These are phyloP conservation scores for Thunnus maccoyii DNA, from an alignment of 2,113 vertebrate species.

Conservation along the genomic window DNA sequence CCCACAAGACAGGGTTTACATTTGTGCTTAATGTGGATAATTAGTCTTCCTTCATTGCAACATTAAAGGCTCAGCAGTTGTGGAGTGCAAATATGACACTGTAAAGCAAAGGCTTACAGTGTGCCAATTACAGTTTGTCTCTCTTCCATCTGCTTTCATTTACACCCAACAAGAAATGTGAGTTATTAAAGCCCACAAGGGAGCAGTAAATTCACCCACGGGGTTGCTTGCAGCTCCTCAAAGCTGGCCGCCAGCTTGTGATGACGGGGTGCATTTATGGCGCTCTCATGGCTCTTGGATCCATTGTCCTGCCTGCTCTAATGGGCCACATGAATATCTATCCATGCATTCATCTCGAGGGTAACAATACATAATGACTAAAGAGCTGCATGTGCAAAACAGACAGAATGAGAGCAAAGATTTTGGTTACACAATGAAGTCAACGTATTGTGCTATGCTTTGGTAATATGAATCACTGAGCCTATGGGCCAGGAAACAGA, in stretches of 20 bases:
- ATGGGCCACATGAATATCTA: constrained; percentile 35
- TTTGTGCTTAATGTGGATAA: constrained; percentile 41
- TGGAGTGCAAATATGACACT: constrained; percentile 38
- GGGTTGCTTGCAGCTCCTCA: constrained; percentile 55
- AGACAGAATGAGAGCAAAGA: constrained; percentile 72
- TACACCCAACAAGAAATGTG: constrained; percentile 61
- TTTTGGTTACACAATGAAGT: constrained; percentile 60
- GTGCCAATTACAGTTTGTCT: constrained; percentile 58
- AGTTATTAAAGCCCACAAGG: constrained; percentile 60
- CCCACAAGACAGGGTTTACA: constrained; percentile 30
- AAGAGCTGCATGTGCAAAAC: constrained; percentile 53
- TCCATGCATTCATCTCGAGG: constrained; percentile 44
- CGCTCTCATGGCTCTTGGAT: constrained; percentile 28
- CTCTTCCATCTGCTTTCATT: constrained; percentile 71
- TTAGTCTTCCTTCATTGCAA: constrained; percentile 54
- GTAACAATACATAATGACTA: constrained; percentile 47
- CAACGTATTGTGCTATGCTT: constrained; percentile 62
- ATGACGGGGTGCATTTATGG: constrained; percentile 46
- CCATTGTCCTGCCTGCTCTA: constrained; percentile 20
- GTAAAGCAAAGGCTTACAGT: constrained; percentile 41
- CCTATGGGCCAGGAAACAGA: constrained; percentile 70
- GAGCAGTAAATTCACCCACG: constrained; percentile 58
- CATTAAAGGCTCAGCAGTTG: constrained; percentile 43
- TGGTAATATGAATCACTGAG: constrained; percentile 69
- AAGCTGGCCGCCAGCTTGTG: constrained; percentile 39